Conservation (phyloP, 2,888 invertebrate genomes). For the Pterostichus niger region DNA sequence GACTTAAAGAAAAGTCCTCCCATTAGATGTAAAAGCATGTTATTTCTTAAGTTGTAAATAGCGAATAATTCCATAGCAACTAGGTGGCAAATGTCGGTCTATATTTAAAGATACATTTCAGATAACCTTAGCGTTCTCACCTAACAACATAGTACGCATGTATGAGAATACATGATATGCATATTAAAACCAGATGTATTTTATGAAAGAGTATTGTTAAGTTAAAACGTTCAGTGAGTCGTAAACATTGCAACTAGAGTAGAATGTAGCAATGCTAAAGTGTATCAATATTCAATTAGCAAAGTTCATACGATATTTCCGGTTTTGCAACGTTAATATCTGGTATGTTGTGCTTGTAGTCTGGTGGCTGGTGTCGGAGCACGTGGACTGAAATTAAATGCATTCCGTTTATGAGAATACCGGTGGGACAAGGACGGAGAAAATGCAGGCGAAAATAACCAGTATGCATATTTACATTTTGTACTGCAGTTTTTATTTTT, state of each 20-base stretch:
- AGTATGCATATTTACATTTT: no score
- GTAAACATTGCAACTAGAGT: constrained; percentile 43
- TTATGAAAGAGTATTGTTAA: no score
- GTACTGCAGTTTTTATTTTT: no score
- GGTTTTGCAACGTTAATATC: constrained; percentile 59
- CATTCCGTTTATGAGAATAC: not conserved
- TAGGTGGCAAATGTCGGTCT: constrained; percentile 18
- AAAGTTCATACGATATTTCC: constrained; percentile 63
- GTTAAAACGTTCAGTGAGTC: not conserved
- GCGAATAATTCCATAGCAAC: constrained; percentile 8
- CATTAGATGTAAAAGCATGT: no score
- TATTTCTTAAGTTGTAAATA: not conserved
- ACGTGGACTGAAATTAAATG: constrained; percentile 62
- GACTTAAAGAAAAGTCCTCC: no score
- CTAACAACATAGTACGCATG: not conserved
- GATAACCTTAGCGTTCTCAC: constrained; percentile 25
- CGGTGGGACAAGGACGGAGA: no score
- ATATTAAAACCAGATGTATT: constrained; percentile 8
- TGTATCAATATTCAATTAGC: constrained; percentile 60
- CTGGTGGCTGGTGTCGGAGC: constrained; percentile 2
- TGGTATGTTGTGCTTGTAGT: constrained; percentile 35
- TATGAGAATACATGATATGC: not conserved
- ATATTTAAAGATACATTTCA: constrained; percentile 33
- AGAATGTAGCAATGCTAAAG: constrained; percentile 18
- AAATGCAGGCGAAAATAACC: no score